Conservation (phyloP, 2,113 vertebrate genomes). For the Mustelus asterias region DNA sequence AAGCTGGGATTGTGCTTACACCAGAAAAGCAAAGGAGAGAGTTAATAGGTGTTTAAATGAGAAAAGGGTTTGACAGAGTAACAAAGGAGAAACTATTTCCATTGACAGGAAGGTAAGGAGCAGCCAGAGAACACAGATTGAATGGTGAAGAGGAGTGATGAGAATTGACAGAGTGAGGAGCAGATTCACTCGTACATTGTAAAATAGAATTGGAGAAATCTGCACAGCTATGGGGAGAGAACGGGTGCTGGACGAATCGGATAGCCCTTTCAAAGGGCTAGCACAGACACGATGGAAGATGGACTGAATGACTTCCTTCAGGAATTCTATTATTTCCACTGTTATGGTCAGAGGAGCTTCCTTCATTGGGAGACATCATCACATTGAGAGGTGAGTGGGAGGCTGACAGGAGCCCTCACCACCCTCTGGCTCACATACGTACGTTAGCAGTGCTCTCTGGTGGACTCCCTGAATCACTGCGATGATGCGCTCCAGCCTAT, state of each 20-base stretch:
- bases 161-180: neutral
- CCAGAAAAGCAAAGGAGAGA: neutral
- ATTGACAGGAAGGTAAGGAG: neutral
- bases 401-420: neutral
- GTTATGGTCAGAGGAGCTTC: neutral
- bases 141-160: neutral
- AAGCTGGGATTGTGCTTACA: neutral
- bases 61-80: neutral
- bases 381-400: too few species aligned
- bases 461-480: slow-evolving; percentile 83
- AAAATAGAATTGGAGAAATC: neutral
- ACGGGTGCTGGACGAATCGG: neutral
- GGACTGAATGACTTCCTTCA: neutral
- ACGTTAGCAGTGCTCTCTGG: slow-evolving; percentile 81
- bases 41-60: neutral
- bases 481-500: slow-evolving; percentile 77
- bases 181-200: neutral
- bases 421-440: slow-evolving; percentile 43
- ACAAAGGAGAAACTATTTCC: neutral
- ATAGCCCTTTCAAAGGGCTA: neutral
- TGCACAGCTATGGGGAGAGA: neutral
- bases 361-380: neutral
- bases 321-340: neutral
- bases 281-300: neutral
- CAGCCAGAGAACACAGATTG: neutral